Conservation (phyloP, 2,888 invertebrate genomes). For the Esperia sulphurella region DNA sequence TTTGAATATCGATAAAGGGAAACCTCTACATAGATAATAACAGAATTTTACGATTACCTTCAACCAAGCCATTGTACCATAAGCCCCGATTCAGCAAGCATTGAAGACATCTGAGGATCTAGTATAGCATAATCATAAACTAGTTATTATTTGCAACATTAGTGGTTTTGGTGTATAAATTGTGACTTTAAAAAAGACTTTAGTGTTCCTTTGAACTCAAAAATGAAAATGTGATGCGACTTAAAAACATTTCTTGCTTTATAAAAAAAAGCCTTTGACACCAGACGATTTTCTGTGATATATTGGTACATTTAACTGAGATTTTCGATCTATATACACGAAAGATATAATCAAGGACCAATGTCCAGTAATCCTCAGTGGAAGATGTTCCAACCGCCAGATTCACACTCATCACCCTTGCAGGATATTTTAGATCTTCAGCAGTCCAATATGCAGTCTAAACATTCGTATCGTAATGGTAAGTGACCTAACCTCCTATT, state of each 20-base stretch:
- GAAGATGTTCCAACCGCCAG: slow-evolving; percentile 94
- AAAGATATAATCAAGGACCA: slow-evolving; percentile 55
- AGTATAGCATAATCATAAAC: slow-evolving; percentile 63
- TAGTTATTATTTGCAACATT: slow-evolving; percentile 71
- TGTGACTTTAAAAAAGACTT: slow-evolving; percentile 51
- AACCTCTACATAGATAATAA: slow-evolving; percentile 47
- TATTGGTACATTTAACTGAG: slow-evolving; percentile 59
- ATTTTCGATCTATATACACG: slow-evolving; percentile 70
- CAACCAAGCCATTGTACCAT: slow-evolving; percentile 64
- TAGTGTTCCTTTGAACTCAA: slow-evolving; percentile 55
- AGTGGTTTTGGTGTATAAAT: slow-evolving; percentile 59
- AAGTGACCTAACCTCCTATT: slow-evolving; percentile 34
- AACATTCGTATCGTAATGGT: slow-evolving; percentile 78
- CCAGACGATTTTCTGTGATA: slow-evolving; percentile 73
- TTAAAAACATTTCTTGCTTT: slow-evolving; percentile 52
- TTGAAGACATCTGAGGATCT: slow-evolving; percentile 93
- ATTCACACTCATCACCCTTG: slow-evolving; percentile 89
- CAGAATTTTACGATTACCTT: slow-evolving; percentile 46
- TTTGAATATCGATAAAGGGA: slow-evolving; percentile 48
- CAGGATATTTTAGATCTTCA: slow-evolving; percentile 89
- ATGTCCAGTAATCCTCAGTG: slow-evolving; percentile 93
- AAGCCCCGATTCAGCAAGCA: slow-evolving; percentile 90
- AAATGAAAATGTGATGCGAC: slow-evolving; percentile 69
- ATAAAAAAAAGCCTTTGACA: slow-evolving; percentile 49
- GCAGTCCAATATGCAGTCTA: slow-evolving; percentile 74